Conservation (phyloP, 2,113 vertebrate genomes). For the Empidonax alnorum region DNA sequence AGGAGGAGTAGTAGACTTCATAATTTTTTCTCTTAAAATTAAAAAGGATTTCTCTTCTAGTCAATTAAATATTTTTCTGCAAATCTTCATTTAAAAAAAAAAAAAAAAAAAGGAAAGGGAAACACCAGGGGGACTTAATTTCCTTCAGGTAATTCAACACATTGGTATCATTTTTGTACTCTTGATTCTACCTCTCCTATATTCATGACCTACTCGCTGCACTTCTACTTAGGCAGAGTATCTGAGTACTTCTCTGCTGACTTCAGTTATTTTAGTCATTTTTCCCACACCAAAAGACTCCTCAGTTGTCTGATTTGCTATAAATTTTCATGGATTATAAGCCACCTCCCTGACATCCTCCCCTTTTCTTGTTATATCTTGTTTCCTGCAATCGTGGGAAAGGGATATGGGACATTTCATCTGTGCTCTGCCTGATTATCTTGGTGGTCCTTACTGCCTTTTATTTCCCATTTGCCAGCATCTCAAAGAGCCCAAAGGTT, state of each 20-base stretch:
- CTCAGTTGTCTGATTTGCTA: background rate
- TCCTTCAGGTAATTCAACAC: background rate
- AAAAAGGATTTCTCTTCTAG: background rate
- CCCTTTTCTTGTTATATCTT: background rate
- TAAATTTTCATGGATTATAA: constrained; percentile 11
- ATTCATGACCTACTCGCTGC: background rate
- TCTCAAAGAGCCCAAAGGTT: background rate
- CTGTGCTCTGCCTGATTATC: background rate
- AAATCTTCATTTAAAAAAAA: background rate
- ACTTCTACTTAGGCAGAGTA: background rate
- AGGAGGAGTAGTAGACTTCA: background rate
- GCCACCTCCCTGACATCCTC: constrained; percentile 1
- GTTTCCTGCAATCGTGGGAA: constrained; percentile 16
- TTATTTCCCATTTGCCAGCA: background rate
- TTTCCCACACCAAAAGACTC: constrained; percentile 4
- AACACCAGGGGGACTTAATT: background rate
- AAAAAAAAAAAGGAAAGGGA: background rate
- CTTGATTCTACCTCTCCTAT: background rate
- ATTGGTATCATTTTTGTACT: background rate
- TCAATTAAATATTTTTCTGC: background rate
- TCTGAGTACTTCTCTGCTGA: background rate
- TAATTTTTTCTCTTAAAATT: background rate
- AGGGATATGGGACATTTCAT: background rate
- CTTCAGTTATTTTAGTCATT: background rate
- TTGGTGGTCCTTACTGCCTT: background rate